Percentiles rank a stretch among this genome's conserved stretches.
Conservation (phyloP, 2,113 vertebrate species). For the Nicator chloris region DNA sequence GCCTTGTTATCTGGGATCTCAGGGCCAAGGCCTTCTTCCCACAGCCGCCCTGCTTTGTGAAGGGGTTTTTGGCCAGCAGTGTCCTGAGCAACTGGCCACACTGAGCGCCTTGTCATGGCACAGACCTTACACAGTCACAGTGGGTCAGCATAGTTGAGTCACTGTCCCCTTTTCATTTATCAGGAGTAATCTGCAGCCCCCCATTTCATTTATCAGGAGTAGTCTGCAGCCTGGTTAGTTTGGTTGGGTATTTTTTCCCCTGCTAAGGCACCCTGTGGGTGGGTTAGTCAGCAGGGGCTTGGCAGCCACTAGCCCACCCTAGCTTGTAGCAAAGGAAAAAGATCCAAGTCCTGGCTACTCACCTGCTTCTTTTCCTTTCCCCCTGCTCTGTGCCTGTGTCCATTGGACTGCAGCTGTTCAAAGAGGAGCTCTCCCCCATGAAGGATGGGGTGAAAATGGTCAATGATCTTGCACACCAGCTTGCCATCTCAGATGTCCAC, state of each 20-base stretch:
- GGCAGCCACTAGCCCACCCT: neutral
- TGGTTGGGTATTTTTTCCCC: neutral
- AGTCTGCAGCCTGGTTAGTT: neutral
- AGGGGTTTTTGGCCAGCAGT: neutral
- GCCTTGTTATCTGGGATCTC: neutral
- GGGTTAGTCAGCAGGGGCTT: neutral
- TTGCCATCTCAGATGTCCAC: constrained; percentile 95
- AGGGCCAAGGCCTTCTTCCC: neutral
- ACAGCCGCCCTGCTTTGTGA: neutral
- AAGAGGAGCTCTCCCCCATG: constrained; percentile 90
- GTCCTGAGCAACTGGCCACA: neutral
- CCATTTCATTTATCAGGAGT: neutral
- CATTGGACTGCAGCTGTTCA: constrained; percentile 81
- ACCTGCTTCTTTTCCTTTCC: neutral
- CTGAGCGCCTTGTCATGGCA: neutral
- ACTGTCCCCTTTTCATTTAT: neutral
- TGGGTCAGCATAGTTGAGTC: neutral
- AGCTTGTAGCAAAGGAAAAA: neutral
- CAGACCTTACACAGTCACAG: neutral
- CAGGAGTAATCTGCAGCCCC: neutral
- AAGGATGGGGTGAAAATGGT: constrained; percentile 93
- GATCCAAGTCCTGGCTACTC: neutral
- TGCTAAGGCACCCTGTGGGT: neutral
- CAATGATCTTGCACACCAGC: constrained; percentile 94
- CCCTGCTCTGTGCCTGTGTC: neutral